Base-by-base conservation (phyloP, 2,113 vertebrate genomes). In the Fulica atra region DNA sequence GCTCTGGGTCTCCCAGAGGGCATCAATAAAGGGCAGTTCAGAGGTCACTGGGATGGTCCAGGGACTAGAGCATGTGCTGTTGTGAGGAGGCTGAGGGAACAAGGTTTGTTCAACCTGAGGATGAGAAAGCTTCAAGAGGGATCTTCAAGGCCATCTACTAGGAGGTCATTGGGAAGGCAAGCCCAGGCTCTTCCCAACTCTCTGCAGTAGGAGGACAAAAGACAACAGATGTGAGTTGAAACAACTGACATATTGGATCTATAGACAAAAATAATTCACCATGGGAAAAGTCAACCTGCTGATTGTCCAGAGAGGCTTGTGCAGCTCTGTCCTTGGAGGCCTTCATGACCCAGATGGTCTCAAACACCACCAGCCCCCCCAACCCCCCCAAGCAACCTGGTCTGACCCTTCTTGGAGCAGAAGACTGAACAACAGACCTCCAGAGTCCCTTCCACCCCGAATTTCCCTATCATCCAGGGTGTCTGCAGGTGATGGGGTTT, bases 151-250 rank as follows among this genome's bases (percentile, higher is more conserved):
- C n/a, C 59, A 51, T 1, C 68, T 16, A 10, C 38, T 33, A 64
- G 61, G 57, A 74, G 23, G 13, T 63, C 51, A 59, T 5, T 28
- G 11, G 44, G 60, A 33, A 57, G n/a, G n/a, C 65, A 89, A 65
- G n/a, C 0, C 7, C 60, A 70, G 54, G 50, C 4, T 50, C 69
- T 50, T 46, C 20, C 9, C 50, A 63, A 0, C 3, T 38, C 13
- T 16, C n/a, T 61, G 11, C 44, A 35, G 48, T 0, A 29, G 28
- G 46, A 92, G 31, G 25, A 78, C 0, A 0, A 92, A 64, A 81
- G 59, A 56, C 48, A 80, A 24, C 19, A 60, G 50, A n/a, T 4
- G 13, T 3, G 16, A 73, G 31, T 26, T 2, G 3, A 65, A 82
- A 73, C 9, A 38, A 44, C 46, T 19, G 23, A 33, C 16, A 6